phyloP scores from a whole-genome alignment of 2,113 vertebrate genomes.

The Willisornis vidua region DNA sequence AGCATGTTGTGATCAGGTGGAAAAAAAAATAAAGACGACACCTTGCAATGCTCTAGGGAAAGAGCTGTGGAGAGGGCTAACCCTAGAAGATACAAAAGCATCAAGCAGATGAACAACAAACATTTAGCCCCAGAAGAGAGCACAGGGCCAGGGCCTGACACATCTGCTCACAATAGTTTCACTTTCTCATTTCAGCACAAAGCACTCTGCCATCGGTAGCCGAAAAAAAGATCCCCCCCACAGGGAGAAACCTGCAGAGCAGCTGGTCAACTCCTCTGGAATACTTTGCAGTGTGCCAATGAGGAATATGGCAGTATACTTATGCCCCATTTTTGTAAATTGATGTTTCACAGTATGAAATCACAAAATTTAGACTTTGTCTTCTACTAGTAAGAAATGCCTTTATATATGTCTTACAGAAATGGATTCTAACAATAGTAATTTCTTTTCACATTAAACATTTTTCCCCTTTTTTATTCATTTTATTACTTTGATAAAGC shows the following conservation, averaged over 20 bases:
- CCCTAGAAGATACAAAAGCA: not conserved
- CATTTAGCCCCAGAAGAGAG: not conserved
- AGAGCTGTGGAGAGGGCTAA: not conserved
- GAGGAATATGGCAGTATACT: not conserved
- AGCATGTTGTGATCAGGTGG: not conserved
- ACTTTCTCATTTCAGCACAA: not conserved
- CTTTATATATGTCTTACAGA: not conserved
- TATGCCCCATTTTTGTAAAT: not conserved
- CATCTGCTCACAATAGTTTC: not conserved
- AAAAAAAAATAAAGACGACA: not conserved
- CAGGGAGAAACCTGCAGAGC: fast-evolving
- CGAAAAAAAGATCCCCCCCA: not conserved
- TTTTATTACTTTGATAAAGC: not conserved
- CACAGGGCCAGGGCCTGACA: not conserved
- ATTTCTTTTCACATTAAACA: not conserved
- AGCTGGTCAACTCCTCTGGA: not conserved
- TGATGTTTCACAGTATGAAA: not conserved
- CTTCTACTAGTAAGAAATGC: not conserved
- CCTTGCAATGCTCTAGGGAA: not conserved
- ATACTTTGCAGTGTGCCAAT: not conserved
- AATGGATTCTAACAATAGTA: not conserved
- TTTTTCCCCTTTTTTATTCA: not conserved
- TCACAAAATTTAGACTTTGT: not conserved
- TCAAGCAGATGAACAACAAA: not conserved
- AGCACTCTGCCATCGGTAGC: not conserved